Conservation (phyloP, 2,888 invertebrate species). For the Limnephilus marmoratus region DNA sequence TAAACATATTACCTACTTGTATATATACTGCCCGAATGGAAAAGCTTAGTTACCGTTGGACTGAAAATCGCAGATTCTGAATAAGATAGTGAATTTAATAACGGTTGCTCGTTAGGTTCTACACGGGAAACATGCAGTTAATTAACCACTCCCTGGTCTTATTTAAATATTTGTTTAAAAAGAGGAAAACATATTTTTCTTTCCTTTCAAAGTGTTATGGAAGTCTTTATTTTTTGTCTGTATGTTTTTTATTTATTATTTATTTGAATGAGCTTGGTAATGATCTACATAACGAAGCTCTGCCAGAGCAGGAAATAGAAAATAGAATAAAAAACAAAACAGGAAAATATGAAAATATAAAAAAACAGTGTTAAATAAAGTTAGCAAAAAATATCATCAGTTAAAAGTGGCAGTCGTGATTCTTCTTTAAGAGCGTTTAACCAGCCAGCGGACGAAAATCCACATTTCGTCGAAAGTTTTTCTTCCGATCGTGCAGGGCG, state of each 20-base stretch:
- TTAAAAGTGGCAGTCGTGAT: too few species aligned
- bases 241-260: too few species aligned
- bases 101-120: neutral
- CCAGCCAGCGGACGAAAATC: too few species aligned
- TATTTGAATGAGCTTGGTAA: too few species aligned
- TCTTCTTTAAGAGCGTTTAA: too few species aligned
- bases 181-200: neutral
- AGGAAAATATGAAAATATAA: neutral
- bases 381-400: neutral
- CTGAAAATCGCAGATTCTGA: neutral
- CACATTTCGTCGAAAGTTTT: too few species aligned
- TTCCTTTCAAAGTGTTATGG: neutral
- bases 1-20: too few species aligned
- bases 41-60: neutral
- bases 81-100: neutral
- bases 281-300: too few species aligned
- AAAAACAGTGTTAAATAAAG: neutral
- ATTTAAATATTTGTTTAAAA: neutral
- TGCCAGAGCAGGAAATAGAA: too few species aligned
- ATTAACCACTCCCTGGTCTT: neutral
- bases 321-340: neutral
- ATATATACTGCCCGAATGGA: neutral
- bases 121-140: neutral
- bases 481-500: too few species aligned
- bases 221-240: neutral